Conservation (phyloP, 2,797 vertebrate genomes). For the Leptatherina wallacei region DNA sequence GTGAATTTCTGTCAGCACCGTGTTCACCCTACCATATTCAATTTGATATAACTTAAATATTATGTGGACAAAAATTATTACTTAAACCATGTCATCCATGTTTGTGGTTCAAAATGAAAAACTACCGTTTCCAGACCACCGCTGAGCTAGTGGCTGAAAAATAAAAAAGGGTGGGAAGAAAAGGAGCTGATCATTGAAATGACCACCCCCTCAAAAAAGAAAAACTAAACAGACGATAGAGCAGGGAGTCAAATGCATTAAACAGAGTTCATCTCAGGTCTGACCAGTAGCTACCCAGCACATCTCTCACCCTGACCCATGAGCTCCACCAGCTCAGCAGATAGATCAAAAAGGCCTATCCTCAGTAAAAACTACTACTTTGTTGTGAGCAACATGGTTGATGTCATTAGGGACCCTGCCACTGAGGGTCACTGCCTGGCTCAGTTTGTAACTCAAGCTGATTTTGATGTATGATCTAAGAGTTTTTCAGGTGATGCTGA, state of each 20-base stretch:
- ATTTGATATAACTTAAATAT: constrained; percentile 28
- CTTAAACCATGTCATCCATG: constrained; percentile 45
- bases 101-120: constrained; percentile 57
- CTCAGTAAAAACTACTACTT: constrained; percentile 68
- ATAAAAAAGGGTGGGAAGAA: constrained; percentile 3
- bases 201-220: constrained; percentile 32
- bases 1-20: background rate
- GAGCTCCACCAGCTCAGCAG: constrained; percentile 78
- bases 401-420: constrained; percentile 77
- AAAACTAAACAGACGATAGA: constrained; percentile 50
- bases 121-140: constrained; percentile 54
- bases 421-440: constrained; percentile 71
- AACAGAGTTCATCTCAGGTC: constrained; percentile 58
- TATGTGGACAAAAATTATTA: constrained; percentile 37
- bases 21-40: constrained; percentile 3
- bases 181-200: constrained; percentile 36
- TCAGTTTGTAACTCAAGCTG: constrained; percentile 58
- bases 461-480: constrained; percentile 74
- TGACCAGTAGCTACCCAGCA: constrained; percentile 65
- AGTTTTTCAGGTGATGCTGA: constrained; percentile 52
- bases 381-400: constrained; percentile 65
- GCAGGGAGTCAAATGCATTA: constrained; percentile 70
- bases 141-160: constrained; percentile 50
- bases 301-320: constrained; percentile 83
- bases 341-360: constrained; percentile 77